Evolutionary conservation across 2,888 invertebrate species (phyloP).

Genomic region (Platycheirus rosarum): DNA sequence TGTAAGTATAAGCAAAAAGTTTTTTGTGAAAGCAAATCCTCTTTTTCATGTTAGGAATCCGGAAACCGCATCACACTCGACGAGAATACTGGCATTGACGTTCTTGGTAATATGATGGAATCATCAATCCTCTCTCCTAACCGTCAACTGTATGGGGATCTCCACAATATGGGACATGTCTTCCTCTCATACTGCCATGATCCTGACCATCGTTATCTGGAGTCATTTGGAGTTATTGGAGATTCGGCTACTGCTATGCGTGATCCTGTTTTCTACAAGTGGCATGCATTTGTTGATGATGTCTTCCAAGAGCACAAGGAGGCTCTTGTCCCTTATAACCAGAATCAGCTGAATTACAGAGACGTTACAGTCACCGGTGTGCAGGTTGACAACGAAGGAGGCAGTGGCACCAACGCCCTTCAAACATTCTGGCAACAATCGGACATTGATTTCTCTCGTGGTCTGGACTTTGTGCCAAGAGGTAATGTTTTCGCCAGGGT

Average conservation of each 20-base stretch:
- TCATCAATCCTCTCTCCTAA: conserved; percentile 87
- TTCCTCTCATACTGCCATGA: conserved; percentile 88
- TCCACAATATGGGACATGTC: conserved; percentile 93
- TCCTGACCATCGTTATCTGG: conserved; percentile 88
- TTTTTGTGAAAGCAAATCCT: conserved; percentile 83
- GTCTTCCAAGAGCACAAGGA: conserved; percentile 89
- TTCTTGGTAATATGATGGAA: conserved; percentile 91
- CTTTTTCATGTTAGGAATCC: conserved; percentile 74
- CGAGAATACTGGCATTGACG: conserved; percentile 87
- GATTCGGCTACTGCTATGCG: conserved; percentile 93
- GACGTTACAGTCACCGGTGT: background rate
- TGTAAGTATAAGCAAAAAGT: conserved; percentile 82
- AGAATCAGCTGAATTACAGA: conserved; percentile 81
- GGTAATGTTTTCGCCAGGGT: conserved; percentile 88
- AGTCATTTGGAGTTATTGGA: conserved; percentile 90
- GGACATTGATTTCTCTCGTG: conserved; percentile 88
- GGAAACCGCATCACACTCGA: conserved; percentile 79
- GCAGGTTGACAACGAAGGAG: conserved; percentile 16
- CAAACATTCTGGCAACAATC: conserved; percentile 91
- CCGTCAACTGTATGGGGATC: conserved; percentile 88
- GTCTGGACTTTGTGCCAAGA: conserved; percentile 89
- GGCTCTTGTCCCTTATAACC: conserved; percentile 84
- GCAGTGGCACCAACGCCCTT: conserved; percentile 9
- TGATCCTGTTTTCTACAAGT: conserved; percentile 93
- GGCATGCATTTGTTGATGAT: conserved; percentile 91